Evolutionary conservation across 2,888 invertebrate genomes (phyloP).

Genomic region (Drosophila infuscata): DNA sequence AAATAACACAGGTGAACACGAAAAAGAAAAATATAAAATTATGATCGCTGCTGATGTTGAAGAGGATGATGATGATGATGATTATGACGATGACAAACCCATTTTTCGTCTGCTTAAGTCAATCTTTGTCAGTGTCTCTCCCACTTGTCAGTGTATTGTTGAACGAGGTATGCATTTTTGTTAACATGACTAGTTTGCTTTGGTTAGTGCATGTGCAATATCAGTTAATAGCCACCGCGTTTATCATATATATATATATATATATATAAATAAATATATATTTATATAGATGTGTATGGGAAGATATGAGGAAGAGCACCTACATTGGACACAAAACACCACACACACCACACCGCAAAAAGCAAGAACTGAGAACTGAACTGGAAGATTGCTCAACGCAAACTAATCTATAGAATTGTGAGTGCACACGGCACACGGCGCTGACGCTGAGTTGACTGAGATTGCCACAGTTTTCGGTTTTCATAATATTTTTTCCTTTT

Average conservation of each 20-base stretch:
- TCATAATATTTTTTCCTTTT: conserved; percentile 8
- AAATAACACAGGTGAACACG: conserved; percentile 75
- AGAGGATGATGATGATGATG: background rate
- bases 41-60: conserved; percentile 20
- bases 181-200: conserved; percentile 11
- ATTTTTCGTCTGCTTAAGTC: conserved; percentile 37
- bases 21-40: conserved; percentile 42
- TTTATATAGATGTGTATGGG: conserved; percentile 14
- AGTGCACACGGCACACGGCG: conserved; percentile 77
- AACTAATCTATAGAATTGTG: conserved; percentile 80
- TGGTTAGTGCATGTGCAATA: conserved; percentile 44
- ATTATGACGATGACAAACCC: conserved; percentile 43
- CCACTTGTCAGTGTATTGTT: background rate
- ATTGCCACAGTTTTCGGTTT: conserved; percentile 20
- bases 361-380: conserved; percentile 71
- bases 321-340: conserved; percentile 68
- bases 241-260: conserved; percentile 6
- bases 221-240: conserved; percentile 49
- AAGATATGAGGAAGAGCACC: conserved; percentile 48
- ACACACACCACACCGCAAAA: conserved; percentile 56
- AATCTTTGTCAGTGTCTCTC: conserved; percentile 3
- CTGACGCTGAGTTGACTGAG: conserved; percentile 42
- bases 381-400: conserved; percentile 82
- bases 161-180: conserved; percentile 1
- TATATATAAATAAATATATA: conserved; percentile 9